A percentile compares a stretch with the other conserved stretches of the same genome.
phyloP scores from a whole-genome alignment of 2,113 vertebrate species.

The Platysternon megacephalum region DNA sequence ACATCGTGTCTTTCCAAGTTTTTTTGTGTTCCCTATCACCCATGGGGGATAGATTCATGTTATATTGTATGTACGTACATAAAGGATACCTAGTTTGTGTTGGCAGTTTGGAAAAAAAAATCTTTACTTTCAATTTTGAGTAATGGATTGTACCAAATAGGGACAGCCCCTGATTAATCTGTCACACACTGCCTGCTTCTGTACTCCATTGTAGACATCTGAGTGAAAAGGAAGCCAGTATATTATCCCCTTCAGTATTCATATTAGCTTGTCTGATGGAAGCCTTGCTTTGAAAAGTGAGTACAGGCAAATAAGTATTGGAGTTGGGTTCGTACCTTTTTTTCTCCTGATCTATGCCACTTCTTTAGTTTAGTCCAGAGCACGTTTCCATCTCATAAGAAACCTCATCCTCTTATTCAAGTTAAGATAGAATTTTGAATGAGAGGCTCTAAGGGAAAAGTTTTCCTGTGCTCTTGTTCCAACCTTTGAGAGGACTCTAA shows the following conservation, averaged over 20 bases:
- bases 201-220: neutral
- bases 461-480: neutral
- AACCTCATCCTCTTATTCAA: neutral
- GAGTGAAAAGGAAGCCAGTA: neutral
- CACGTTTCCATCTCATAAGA: neutral
- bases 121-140: neutral
- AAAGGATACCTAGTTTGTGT: neutral
- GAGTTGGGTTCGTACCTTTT: neutral
- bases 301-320: neutral
- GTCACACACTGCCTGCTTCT: too few relatives aligned
- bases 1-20: neutral
- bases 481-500: neutral
- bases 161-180: too few relatives aligned
- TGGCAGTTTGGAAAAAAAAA: neutral
- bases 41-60: accelerated
- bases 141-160: neutral
- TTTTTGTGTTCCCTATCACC: neutral
- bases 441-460: neutral
- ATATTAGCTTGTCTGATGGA: neutral
- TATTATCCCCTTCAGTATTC: neutral
- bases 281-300: neutral
- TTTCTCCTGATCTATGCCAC: neutral
- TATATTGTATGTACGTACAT: neutral
- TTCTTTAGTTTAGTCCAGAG: neutral
- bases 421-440: neutral